Evolutionary conservation across 2,797 vertebrate genomes (phyloP), one percentile per base, ranked within the genome.

Genomic region (Anas acuta): DNA sequence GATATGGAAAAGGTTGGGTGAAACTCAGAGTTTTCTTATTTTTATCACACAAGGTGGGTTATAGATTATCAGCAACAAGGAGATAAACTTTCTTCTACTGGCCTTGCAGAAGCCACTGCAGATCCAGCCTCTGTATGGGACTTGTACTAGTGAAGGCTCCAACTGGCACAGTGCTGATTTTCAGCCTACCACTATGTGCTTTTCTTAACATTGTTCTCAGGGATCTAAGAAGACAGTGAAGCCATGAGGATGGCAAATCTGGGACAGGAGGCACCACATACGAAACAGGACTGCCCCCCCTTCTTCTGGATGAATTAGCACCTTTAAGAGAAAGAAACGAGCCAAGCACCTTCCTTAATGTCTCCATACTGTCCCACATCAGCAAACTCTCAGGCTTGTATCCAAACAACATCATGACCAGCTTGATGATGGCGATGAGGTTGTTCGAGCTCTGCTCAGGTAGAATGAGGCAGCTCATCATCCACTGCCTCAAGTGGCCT

Each of bases 251-350:
- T 2, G 13, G 43, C 25, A 39, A 77, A 72, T 37, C 26, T 37
- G 33, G 13, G 54, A 57, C 62, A 69, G 0, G 3, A 62, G 49
- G 37, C 1, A 1, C 37, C 45, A 74, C 49, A n/a, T 0, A 0
- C 32, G 35, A 56, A 74, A 70, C 11, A 37, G 56, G 26, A 39
- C 26, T 43, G 17, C 18, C 41, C 39, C 49, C 33, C 43, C 33
- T 77, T 49, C 49, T 69, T 61, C 18, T 2, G 22, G 32, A 28
- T 70, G 39, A 45, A 77, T 43, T 78, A 89, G 18, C 21, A 57
- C 35, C 69, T 87, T 53, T 10, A 49, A 53, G 61, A 19, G 45
- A 57, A 60, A 67, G 35, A 67, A 47, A n/a, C 20, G 69, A 56
- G n/a, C 12, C 33, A 26, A 60, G 32, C 30, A 56, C 21, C 45